Percentiles rank a stretch among this genome's conserved stretches.
Evolutionary conservation across 2,113 vertebrate species (phyloP).

Genomic region (Bolborhynchus lineola): DNA sequence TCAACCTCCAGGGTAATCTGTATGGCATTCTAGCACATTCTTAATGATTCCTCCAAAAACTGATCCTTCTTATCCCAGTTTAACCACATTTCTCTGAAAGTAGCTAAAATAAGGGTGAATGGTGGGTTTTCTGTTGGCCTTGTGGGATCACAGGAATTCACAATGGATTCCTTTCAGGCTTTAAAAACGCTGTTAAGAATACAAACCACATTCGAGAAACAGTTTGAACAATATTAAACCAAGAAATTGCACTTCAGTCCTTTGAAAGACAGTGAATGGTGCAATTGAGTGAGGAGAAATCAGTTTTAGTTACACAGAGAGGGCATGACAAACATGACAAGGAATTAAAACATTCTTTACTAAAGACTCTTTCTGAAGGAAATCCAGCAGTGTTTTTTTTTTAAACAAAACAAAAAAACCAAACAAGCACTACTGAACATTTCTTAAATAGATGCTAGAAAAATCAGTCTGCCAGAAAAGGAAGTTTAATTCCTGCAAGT

Average conservation of each 20-base stretch:
- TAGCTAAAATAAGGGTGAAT: neutral
- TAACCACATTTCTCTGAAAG: neutral
- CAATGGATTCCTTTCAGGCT: neutral
- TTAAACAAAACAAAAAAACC: neutral
- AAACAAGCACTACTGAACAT: neutral
- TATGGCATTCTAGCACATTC: neutral
- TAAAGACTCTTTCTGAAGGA: neutral
- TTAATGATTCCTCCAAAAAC: neutral
- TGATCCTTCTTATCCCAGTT: neutral
- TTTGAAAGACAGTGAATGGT: neutral
- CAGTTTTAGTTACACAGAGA: neutral
- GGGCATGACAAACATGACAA: neutral
- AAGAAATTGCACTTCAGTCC: neutral
- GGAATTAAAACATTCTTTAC: neutral
- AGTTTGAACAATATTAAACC: neutral
- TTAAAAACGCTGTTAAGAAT: neutral
- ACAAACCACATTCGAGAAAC: neutral
- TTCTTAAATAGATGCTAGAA: neutral
- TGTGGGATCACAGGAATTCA: neutral
- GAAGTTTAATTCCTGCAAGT: slow-evolving; percentile 18
- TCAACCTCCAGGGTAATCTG: neutral
- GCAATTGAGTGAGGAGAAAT: neutral
- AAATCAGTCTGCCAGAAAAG: neutral
- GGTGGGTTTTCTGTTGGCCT: neutral
- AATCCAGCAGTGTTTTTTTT: neutral